Percentiles rank a stretch among this genome's conserved stretches.
phyloP scores from a whole-genome alignment of 92 coral and sea anemone species.

The Micromussa lordhowensis region DNA sequence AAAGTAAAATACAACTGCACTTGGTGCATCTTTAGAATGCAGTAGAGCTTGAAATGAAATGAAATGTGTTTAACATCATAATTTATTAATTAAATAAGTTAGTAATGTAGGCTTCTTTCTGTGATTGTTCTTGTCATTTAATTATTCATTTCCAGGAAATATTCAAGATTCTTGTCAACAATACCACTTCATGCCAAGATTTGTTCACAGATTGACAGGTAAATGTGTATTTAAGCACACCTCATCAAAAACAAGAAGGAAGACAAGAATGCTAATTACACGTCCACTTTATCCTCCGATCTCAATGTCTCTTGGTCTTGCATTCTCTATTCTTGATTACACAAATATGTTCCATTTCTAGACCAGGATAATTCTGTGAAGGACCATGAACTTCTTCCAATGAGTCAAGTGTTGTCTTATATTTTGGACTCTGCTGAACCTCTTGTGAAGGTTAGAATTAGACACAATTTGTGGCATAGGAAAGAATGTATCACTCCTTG shows the following conservation, averaged over 20 bases:
- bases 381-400: constrained; percentile 80
- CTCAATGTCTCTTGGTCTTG: not conserved
- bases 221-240: not conserved
- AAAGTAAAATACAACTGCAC: not conserved
- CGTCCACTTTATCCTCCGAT: not conserved
- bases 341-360: not conserved
- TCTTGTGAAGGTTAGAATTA: constrained; percentile 73
- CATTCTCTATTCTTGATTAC: not conserved
- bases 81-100: too few species aligned
- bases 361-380: constrained; percentile 61
- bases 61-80: too few species aligned
- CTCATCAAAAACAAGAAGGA: too few species aligned
- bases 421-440: constrained; percentile 70
- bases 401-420: constrained; percentile 83
- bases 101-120: not conserved
- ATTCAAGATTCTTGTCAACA: constrained; percentile 66
- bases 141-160: constrained; percentile 35
- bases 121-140: not conserved
- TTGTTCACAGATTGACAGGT: constrained; percentile 78
- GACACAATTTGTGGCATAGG: not conserved
- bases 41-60: too few species aligned
- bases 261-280: not conserved
- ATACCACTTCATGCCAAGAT: constrained; percentile 95
- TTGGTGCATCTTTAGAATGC: not conserved
- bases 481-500: not conserved